Evolutionary conservation across 1,140 invertebrate species (phyloP).

Genomic region (Tetramorium simillimum): DNA sequence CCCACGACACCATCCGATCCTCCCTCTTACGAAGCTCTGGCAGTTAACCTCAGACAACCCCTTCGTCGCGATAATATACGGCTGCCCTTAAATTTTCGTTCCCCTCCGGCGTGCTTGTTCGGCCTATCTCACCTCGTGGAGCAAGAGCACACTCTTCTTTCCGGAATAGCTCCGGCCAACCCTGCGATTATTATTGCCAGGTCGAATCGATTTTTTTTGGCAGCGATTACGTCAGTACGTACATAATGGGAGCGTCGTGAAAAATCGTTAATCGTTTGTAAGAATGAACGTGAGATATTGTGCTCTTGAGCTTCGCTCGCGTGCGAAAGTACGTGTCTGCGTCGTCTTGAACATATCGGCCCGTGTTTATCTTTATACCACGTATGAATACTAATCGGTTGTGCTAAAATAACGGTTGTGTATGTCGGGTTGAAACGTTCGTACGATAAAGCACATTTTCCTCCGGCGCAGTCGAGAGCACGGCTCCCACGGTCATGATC

Average conservation of each 20-base stretch:
- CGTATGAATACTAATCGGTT: conserved; percentile 41
- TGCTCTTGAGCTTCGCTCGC: not conserved
- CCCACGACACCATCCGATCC: conserved; percentile 53
- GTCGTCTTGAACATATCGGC: not conserved
- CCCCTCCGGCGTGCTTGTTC: conserved; percentile 58
- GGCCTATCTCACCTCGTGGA: conserved; percentile 38
- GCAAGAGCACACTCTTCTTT: conserved; percentile 24
- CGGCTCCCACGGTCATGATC: conserved; percentile 59
- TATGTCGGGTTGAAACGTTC: not conserved
- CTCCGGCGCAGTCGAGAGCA: conserved; percentile 42
- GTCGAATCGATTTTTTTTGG: conserved; percentile 4
- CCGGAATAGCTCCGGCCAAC: conserved; percentile 4
- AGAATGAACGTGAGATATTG: conserved; percentile 14
- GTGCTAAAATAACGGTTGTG: conserved; percentile 12
- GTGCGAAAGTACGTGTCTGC: not conserved
- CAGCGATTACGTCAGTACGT: not conserved
- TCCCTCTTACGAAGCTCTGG: conserved; percentile 71
- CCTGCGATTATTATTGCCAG: conserved; percentile 40
- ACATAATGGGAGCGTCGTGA: not conserved
- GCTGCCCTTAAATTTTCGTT: conserved; percentile 74
- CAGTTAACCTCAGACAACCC: conserved; percentile 77
- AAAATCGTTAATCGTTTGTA: not conserved
- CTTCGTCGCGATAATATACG: conserved; percentile 75
- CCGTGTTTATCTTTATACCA: conserved; percentile 16
- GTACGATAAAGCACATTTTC: conserved; percentile 37